These are phyloP conservation scores for Zosterops pallidus DNA, from an alignment of 2,113 vertebrate genomes.

Conservation along the genomic window DNA sequence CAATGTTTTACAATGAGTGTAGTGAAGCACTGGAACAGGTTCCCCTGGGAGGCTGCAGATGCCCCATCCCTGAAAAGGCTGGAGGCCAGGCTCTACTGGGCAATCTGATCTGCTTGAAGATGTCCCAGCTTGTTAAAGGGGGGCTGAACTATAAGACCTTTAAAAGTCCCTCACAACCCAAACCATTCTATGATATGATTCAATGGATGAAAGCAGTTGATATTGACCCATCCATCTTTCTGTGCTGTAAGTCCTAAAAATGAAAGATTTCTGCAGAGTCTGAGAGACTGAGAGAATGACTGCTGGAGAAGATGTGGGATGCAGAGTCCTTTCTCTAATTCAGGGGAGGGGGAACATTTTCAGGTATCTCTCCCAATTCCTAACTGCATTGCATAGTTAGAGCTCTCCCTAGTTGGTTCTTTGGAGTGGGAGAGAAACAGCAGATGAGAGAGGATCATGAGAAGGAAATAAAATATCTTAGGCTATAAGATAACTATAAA, in stretches of 20 bases:
- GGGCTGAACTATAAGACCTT: not conserved
- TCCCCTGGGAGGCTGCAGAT: not conserved
- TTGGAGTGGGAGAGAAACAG: not conserved
- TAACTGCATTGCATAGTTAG: not conserved
- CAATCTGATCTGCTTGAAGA: not conserved
- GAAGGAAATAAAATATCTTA: not conserved
- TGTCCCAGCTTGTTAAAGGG: not conserved
- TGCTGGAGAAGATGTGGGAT: not conserved
- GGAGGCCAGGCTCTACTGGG: not conserved
- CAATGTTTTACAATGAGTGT: not conserved
- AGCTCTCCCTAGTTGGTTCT: not conserved
- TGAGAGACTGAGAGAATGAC: not conserved
- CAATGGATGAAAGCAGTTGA: not conserved
- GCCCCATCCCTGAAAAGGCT: not conserved
- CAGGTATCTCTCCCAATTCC: not conserved
- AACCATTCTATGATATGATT: not conserved
- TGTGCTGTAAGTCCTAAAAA: not conserved
- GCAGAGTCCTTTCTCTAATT: not conserved
- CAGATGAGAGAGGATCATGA: not conserved
- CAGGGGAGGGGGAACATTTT: rapidly evolving
- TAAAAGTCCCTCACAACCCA: not conserved
- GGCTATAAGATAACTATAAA: not conserved
- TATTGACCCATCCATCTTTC: not conserved
- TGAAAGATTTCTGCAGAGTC: not conserved
- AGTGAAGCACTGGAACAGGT: not conserved